Evolutionary conservation across 2,113 vertebrate species (phyloP).

Genomic region (Cephalopterus ornatus): DNA sequence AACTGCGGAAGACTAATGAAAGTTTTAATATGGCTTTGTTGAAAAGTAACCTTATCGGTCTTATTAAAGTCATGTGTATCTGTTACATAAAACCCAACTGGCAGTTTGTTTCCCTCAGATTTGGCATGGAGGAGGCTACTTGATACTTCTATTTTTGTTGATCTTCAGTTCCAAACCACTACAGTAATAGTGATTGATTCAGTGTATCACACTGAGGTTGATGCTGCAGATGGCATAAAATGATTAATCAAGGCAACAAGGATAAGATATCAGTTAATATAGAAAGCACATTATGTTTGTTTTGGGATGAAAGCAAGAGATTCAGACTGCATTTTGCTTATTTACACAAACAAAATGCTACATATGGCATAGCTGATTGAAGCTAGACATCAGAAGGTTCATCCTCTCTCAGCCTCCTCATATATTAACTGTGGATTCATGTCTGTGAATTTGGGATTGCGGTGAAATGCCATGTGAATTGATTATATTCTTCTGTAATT

Average conservation of each 20-base stretch:
- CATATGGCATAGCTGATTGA: background rate
- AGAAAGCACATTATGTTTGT: background rate
- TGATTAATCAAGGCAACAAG: conserved; percentile 23
- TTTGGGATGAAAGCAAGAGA: background rate
- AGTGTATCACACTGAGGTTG: background rate
- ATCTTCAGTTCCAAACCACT: background rate
- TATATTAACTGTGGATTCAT: background rate
- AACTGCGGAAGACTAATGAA: conserved; percentile 20
- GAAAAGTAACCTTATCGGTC: conserved; percentile 32
- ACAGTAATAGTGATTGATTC: conserved; percentile 20
- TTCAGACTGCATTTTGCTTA: background rate
- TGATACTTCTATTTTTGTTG: conserved; percentile 37
- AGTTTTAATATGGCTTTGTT: conserved; percentile 50
- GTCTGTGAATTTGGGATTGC: background rate
- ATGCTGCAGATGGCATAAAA: conserved; percentile 21
- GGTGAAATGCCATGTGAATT: background rate
- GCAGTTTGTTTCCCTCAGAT: background rate
- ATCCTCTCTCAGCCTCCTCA: background rate
- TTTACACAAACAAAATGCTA: background rate
- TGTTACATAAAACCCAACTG: conserved; percentile 23
- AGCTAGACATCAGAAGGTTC: background rate
- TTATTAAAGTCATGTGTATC: background rate
- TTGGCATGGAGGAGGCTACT: background rate
- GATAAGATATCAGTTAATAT: background rate
- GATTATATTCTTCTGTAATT: background rate